These are phyloP conservation scores for Lasioglossum morio DNA, from an alignment of 2,888 invertebrate species.

Conservation along the genomic window DNA sequence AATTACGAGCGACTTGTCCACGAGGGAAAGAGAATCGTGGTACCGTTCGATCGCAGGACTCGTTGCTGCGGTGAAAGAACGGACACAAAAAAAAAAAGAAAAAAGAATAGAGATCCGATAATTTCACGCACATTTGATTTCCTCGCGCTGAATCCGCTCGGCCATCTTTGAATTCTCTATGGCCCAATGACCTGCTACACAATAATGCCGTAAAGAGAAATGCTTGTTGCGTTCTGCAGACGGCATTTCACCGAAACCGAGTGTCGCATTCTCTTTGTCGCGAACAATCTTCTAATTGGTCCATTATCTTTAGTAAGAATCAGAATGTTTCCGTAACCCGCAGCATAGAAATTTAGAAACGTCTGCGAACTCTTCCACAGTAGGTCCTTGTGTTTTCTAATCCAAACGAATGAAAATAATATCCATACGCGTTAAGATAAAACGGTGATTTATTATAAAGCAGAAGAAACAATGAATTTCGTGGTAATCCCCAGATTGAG, in stretches of 20 bases:
- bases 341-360: not conserved
- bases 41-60: slow-evolving; percentile 41
- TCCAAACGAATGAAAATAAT: not conserved
- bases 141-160: slow-evolving; percentile 75
- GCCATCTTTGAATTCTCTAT: slow-evolving; percentile 67
- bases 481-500: not conserved
- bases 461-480: not conserved
- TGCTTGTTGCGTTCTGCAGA: slow-evolving; percentile 50
- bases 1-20: not conserved
- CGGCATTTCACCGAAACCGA: slow-evolving; percentile 32
- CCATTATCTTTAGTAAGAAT: not conserved
- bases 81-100: too few species aligned
- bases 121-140: slow-evolving; percentile 79
- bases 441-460: not conserved
- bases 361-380: not conserved
- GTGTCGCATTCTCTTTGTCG: not conserved
- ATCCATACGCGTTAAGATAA: not conserved
- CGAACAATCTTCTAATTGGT: not conserved
- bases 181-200: slow-evolving; percentile 67
- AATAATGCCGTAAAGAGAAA: slow-evolving; percentile 63
- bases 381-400: not conserved
- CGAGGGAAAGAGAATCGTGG: slow-evolving; percentile 18
- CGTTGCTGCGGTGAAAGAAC: slow-evolving; percentile 49
- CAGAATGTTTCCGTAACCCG: not conserved
- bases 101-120: slow-evolving; percentile 50